Conservation (phyloP, 2,113 vertebrate species). For the Rafetus swinhoei region DNA sequence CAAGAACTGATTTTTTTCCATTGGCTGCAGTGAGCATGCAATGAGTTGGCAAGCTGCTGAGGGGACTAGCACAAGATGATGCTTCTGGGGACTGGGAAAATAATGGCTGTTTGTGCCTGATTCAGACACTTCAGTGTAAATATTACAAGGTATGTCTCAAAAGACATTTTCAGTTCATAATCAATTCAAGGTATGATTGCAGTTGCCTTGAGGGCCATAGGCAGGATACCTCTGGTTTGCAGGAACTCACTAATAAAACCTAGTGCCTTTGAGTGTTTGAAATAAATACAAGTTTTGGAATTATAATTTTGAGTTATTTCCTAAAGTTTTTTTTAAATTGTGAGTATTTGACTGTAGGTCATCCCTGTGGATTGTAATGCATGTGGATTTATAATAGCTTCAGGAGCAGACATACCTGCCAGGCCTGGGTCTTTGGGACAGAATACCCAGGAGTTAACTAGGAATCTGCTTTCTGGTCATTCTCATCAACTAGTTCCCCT, state of each 20-base stretch:
- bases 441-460: too few species aligned
- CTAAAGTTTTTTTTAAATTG: neutral
- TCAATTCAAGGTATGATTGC: neutral
- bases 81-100: too few species aligned
- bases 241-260: neutral
- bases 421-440: neutral
- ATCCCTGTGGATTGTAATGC: neutral
- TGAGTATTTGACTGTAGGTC: neutral
- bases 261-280: neutral
- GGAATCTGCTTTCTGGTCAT: too few species aligned
- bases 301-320: neutral
- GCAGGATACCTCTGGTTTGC: neutral
- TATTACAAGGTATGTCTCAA: rapidly evolving
- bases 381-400: neutral
- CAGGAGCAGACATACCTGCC: neutral
- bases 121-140: neutral
- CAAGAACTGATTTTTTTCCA: neutral
- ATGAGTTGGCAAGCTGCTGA: neutral
- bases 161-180: neutral
- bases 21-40: neutral
- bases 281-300: neutral
- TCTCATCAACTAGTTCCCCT: too few species aligned
- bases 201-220: neutral
- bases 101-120: neutral
- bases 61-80: neutral